Conservation (phyloP, 2,888 invertebrate genomes). For the Lacanobia oleracea region DNA sequence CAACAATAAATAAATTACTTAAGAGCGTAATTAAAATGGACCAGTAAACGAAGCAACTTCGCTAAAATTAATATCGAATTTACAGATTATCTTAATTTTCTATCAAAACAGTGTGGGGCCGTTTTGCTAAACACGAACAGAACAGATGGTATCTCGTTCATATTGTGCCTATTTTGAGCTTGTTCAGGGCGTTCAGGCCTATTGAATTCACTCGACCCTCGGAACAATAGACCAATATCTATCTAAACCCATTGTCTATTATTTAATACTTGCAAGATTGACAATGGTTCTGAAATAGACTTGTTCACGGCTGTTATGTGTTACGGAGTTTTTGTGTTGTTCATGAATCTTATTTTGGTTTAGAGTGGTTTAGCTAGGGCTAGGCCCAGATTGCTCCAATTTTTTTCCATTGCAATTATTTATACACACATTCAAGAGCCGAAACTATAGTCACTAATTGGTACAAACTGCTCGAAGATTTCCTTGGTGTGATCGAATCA, state of each 20-base stretch:
- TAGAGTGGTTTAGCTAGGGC: neutral
- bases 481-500: too few species aligned
- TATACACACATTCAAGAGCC: too few species aligned
- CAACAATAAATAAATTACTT: slow-evolving; percentile 61
- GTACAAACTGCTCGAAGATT: too few species aligned
- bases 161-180: slow-evolving; percentile 59
- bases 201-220: slow-evolving; percentile 54
- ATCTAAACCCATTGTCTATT: slow-evolving; percentile 52
- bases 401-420: neutral
- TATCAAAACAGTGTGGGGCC: slow-evolving; percentile 29
- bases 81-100: slow-evolving; percentile 56
- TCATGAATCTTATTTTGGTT: neutral
- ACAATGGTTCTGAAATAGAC: slow-evolving; percentile 50
- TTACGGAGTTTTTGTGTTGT: neutral
- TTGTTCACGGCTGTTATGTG: slow-evolving; percentile 22
- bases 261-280: slow-evolving; percentile 56
- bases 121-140: slow-evolving; percentile 43
- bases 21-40: slow-evolving; percentile 57
- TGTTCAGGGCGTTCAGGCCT: slow-evolving; percentile 45
- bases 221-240: slow-evolving; percentile 57
- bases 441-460: too few species aligned
- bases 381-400: neutral
- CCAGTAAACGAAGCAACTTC: slow-evolving; percentile 32
- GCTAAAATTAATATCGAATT: slow-evolving; percentile 50
- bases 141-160: slow-evolving; percentile 57